These are phyloP conservation scores for Psilanteris sp. DNA, from an alignment of 1,140 invertebrate species.

Conservation along the genomic window DNA sequence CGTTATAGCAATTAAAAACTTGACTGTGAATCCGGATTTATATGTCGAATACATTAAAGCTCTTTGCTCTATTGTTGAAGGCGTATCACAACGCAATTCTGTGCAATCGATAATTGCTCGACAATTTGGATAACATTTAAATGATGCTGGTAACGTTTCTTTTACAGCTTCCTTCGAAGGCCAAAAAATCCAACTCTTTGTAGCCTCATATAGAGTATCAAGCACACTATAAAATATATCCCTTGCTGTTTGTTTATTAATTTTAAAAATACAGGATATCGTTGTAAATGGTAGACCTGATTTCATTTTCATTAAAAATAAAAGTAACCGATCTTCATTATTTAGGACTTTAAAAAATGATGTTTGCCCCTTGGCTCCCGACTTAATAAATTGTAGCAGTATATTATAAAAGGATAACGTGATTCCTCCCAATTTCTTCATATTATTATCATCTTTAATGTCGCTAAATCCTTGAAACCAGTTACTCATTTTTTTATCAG, in stretches of 20 bases:
- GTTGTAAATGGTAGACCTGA: not conserved
- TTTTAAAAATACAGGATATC: not conserved
- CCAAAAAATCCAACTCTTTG: not conserved
- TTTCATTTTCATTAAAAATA: not conserved
- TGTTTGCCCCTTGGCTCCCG: too few relatives aligned
- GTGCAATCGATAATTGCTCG: not conserved
- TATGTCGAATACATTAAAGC: not conserved
- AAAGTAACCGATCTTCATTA: not conserved
- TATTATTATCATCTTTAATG: too few relatives aligned
- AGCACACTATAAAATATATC: not conserved
- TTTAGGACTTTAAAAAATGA: too few relatives aligned
- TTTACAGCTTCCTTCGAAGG: not conserved
- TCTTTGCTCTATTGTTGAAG: not conserved
- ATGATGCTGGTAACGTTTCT: not conserved
- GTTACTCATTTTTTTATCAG: too few relatives aligned
- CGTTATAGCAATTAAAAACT: not conserved
- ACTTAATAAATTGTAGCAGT: too few relatives aligned
- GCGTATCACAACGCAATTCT: not conserved
- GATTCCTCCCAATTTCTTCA: too few relatives aligned
- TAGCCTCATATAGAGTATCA: not conserved
- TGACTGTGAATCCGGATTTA: not conserved
- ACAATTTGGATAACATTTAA: not conserved
- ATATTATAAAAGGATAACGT: too few relatives aligned
- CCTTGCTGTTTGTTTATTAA: not conserved
- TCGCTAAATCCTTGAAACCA: too few relatives aligned